Base-by-base conservation (phyloP, 2,113 vertebrate species). In the Nycticorax nycticorax region DNA sequence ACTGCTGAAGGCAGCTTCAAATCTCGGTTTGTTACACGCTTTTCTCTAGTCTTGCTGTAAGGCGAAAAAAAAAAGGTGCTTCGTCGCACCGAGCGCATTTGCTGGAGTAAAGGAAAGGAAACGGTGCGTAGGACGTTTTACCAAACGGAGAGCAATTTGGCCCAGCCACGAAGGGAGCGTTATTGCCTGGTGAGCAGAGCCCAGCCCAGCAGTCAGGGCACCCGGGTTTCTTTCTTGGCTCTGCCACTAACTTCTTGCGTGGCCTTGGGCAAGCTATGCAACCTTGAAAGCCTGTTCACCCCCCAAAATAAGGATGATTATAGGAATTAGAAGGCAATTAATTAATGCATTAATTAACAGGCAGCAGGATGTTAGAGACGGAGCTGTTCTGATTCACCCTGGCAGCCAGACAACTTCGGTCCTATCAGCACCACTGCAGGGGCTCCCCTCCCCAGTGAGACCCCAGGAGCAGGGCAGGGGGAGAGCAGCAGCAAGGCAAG, bases 321-420 rank as follows among this genome's bases (percentile, higher is more conserved):
- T 92, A 92, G 90, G 95, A 97, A 96, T 97, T 96, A 96, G 89
- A 86, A 96, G 88, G 76, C 92, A 97, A 95, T 97, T 96, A 91
- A 97, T 96, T 96, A 96, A 96, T 96, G 73, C 91, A 89, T 94
- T 95, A 93, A 96, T 96, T 96, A 97, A 89, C 92, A 84, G 88
- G 64, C 75, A 0, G 79, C 72, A 10, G 91, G 85, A 92, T 96
- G 93, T 43, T 89, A 72, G 87, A 95, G 93, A 81, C 59, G 0
- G 75, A 83, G 85, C 79, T 89, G 74, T 84, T 96, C 83, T 92
- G 96, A 95, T 97, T 96, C 96, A 94, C 85, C 88, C 67, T 95
- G 96, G 96, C 96, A 97, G 75, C 60, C 60, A 92, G 92, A 94
- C 97, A 96, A 80, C 72, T 96, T 93, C 1, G 0, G 88, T 84